Evolutionary conservation across 2,888 invertebrate genomes (phyloP).

Genomic region (Cerceris rybyensis): DNA sequence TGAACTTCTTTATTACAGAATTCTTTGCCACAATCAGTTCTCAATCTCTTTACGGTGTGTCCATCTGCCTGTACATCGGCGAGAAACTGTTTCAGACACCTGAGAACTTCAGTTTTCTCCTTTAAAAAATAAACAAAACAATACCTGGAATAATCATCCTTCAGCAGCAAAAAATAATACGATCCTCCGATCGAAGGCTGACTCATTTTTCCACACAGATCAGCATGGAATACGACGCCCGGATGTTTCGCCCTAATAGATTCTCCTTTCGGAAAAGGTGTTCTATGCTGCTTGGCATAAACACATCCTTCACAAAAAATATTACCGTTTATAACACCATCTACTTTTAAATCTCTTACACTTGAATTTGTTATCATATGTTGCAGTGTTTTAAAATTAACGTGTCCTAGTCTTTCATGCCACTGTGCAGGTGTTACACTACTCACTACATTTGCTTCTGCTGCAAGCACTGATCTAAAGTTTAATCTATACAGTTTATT

Average conservation of each 20-base stretch:
- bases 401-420: not conserved
- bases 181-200: not conserved
- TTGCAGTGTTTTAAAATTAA: not conserved
- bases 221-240: not conserved
- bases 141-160: constrained; percentile 1
- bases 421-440: not conserved
- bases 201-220: constrained; percentile 2
- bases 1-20: not conserved
- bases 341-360: not conserved
- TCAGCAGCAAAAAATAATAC: not conserved
- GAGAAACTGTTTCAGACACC: not conserved
- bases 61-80: not conserved
- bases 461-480: not conserved
- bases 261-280: not conserved
- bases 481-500: constrained; percentile 1
- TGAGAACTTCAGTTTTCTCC: not conserved
- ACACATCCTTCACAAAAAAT: constrained; percentile 3
- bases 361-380: not conserved
- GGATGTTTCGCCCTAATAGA: not conserved
- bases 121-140: constrained; percentile 5
- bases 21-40: not conserved
- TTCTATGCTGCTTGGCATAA: not conserved
- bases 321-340: not conserved
- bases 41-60: not conserved
- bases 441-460: not conserved